Evolutionary conservation across 2,113 vertebrate genomes (phyloP), one percentile per base, ranked within the genome.

Genomic region (Piaya cayana): DNA sequence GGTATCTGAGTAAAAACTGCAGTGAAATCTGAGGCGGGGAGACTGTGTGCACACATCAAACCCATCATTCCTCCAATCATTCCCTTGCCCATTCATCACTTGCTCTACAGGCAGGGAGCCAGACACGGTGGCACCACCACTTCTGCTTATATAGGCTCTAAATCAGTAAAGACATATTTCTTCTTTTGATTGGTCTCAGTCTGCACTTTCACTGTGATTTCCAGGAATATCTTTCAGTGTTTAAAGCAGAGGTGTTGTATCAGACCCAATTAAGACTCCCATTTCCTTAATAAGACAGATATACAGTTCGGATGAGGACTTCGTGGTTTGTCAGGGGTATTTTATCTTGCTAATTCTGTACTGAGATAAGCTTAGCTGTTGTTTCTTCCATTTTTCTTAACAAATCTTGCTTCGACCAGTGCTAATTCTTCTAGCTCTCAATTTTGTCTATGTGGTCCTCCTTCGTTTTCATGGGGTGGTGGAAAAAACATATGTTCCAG

Each of bases 121-220:
- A 97, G 97, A 97, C 96, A 97, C 26, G 70, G 95, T 96, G 96
- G 97, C 97, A 98, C 97, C 97, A 97, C 85, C 90, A 94, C 95
- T 97, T 95, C 93, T 95, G 96, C 95, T 96, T 97, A 96, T 91
- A 94, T 90, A 95, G 96, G 89, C 87, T 92, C 87, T 96, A 95
- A 96, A 96, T 96, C 96, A 95, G 90, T 78, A 69, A 70, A 88
- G 90, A 94, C 62, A 71, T 86, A 92, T 96, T 93, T 97, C 91
- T 93, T 55, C 92, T 90, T 70, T 70, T 8, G 75, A 92, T 90
- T 92, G 90, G 77, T 86, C 95, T 95, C 82, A 95, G 93, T 29
- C 93, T 83, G 74, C 2, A 6, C 77, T 81, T 87, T 94, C 1
- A 3, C 72, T 65, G 32, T 59, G 88, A 91, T 96, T 96, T 94